Conservation (phyloP, 2,888 invertebrate species). For the Philonicus albiceps region DNA sequence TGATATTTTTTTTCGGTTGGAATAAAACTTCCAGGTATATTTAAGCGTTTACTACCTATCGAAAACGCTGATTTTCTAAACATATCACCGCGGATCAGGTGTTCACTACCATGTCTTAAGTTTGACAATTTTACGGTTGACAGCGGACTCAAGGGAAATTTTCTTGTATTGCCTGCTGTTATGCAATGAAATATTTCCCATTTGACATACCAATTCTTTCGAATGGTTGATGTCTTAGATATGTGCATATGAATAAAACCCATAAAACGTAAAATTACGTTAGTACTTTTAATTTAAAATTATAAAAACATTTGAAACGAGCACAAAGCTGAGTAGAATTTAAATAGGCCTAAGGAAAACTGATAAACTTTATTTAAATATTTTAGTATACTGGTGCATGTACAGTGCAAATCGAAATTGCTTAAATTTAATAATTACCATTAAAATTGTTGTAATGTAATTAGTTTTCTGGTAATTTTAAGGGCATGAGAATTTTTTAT, state of each 20-base stretch:
- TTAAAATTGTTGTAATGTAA: too few relatives aligned
- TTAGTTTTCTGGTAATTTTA: too few relatives aligned
- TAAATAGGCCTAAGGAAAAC: not conserved
- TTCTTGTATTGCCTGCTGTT: not conserved
- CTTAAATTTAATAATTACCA: too few relatives aligned
- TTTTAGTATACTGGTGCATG: not conserved
- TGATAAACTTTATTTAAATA: not conserved
- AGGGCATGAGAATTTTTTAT: too few relatives aligned
- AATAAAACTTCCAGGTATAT: not conserved
- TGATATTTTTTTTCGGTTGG: not conserved
- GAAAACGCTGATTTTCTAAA: not conserved
- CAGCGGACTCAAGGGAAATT: not conserved
- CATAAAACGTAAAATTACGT: too few relatives aligned
- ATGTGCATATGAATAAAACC: not conserved
- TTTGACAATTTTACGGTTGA: slow-evolving; percentile 39
- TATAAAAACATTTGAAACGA: not conserved
- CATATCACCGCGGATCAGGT: slow-evolving; percentile 47
- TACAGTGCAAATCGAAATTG: not conserved
- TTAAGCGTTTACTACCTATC: not conserved
- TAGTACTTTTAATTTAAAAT: not conserved
- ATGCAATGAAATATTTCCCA: not conserved
- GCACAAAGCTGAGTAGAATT: not conserved
- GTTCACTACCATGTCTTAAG: slow-evolving; percentile 48
- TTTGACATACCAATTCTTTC: not conserved
- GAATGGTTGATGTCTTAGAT: not conserved